Evolutionary conservation across 2,113 vertebrate species (phyloP).

Genomic region (Protobothrops flavoviridis): DNA sequence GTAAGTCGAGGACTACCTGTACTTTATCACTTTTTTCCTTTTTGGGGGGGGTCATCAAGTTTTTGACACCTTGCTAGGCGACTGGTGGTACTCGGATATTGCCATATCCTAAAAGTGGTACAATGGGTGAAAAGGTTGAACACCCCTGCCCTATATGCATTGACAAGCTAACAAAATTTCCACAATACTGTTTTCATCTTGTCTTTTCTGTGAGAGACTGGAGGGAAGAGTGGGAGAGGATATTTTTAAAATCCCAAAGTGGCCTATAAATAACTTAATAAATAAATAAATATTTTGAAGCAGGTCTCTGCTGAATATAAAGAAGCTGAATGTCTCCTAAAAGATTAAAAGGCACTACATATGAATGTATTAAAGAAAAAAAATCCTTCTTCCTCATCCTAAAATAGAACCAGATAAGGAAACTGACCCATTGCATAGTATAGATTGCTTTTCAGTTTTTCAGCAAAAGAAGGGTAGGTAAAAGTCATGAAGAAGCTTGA

Average conservation of each 20-base stretch:
- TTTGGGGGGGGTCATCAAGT: too few species aligned
- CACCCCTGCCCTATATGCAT: neutral
- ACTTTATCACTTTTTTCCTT: too few species aligned
- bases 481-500: neutral
- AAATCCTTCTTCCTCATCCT: neutral
- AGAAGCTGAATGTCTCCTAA: neutral
- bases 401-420: neutral
- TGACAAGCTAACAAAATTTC: neutral
- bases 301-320: neutral
- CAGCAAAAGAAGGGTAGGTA: neutral
- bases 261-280: neutral
- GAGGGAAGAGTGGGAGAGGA: neutral
- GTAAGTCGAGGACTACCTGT: too few species aligned
- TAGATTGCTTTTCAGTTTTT: constrained; percentile 1
- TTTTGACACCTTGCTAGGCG: too few species aligned
- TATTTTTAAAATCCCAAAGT: neutral
- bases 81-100: too few species aligned
- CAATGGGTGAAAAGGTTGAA: too few species aligned
- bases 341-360: neutral
- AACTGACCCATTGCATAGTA: neutral
- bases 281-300: neutral
- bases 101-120: too few species aligned
- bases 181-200: neutral
- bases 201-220: neutral
- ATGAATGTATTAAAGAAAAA: neutral